Conservation (phyloP, 2,113 vertebrate species). For the Bostrychus sinensis region DNA sequence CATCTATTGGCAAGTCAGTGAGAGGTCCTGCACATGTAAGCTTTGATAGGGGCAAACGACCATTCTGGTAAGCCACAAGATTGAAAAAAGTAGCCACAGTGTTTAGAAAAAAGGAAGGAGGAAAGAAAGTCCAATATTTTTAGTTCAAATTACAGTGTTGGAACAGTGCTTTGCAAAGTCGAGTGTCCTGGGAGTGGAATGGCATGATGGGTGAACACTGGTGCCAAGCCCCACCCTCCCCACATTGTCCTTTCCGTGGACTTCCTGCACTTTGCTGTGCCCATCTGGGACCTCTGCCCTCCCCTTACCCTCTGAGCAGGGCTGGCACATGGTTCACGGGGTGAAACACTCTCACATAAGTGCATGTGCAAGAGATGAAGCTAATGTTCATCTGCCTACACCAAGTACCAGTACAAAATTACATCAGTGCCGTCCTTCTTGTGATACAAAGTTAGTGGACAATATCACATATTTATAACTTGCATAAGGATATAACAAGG, state of each 20-base stretch:
- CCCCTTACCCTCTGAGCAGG: slow-evolving; percentile 44
- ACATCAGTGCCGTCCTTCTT: no score
- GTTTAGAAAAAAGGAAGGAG: slow-evolving; percentile 82
- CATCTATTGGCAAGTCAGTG: slow-evolving; percentile 66
- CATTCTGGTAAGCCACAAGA: slow-evolving; percentile 80
- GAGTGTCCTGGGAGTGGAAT: slow-evolving; percentile 82
- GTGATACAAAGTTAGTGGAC: no score
- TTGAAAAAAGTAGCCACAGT: slow-evolving; percentile 76
- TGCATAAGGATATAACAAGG: no score
- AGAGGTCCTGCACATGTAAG: slow-evolving; percentile 75
- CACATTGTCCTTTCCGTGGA: slow-evolving; percentile 76
- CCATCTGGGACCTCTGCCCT: slow-evolving; percentile 63
- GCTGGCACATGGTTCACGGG: slow-evolving; percentile 41
- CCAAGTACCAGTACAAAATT: slow-evolving; percentile 21
- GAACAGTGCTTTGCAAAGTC: slow-evolving; percentile 81
- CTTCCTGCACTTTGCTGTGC: slow-evolving; percentile 65
- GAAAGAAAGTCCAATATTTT: slow-evolving; percentile 86
- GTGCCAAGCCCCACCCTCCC: slow-evolving; percentile 81
- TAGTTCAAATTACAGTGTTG: slow-evolving; percentile 86
- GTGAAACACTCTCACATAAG: slow-evolving; percentile 32
- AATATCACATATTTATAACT: no score
- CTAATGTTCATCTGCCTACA: slow-evolving; percentile 16
- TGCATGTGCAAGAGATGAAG: slow-evolving; percentile 31
- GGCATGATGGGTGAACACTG: slow-evolving; percentile 77
- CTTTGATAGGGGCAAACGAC: slow-evolving; percentile 79